Evolutionary conservation across 2,113 vertebrate genomes (phyloP).

Genomic region (Montifringilla adamsi): DNA sequence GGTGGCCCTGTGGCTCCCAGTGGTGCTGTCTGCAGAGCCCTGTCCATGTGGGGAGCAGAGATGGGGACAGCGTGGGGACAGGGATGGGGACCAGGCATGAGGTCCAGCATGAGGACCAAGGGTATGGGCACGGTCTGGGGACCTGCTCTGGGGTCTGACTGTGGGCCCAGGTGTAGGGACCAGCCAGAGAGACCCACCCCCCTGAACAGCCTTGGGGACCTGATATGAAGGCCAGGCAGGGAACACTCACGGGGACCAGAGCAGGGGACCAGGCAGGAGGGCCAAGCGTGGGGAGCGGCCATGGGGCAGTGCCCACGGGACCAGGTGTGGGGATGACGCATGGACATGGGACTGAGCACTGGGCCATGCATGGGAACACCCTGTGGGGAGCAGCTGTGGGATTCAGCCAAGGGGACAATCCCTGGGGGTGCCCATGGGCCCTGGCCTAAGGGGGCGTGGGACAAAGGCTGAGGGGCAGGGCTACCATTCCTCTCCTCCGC

Average conservation of each 20-base stretch:
- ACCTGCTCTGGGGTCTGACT: background rate
- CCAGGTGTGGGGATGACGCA: accelerated
- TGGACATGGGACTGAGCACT: background rate
- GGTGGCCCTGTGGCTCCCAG: background rate
- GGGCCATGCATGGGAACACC: no score
- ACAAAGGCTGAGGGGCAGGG: background rate
- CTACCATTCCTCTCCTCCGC: accelerated
- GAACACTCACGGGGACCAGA: accelerated
- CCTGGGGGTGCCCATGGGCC: background rate
- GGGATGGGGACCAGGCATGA: background rate
- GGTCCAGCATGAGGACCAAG: background rate
- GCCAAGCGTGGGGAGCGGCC: background rate
- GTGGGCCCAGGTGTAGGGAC: background rate
- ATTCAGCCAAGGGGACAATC: background rate
- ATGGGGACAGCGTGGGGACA: background rate
- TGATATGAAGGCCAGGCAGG: background rate
- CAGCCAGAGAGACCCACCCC: background rate
- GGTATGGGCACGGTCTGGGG: accelerated
- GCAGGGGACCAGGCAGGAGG: background rate
- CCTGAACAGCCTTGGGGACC: background rate
- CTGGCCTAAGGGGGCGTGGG: accelerated
- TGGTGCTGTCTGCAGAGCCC: background rate
- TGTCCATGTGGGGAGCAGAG: background rate
- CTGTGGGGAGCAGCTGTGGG: no score
- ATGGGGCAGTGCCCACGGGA: background rate